A percentile compares a stretch with the other conserved stretches of the same genome.
These are phyloP conservation scores for Cuniculus paca DNA, from an alignment of 2,797 vertebrate species.

Conservation along the genomic window DNA sequence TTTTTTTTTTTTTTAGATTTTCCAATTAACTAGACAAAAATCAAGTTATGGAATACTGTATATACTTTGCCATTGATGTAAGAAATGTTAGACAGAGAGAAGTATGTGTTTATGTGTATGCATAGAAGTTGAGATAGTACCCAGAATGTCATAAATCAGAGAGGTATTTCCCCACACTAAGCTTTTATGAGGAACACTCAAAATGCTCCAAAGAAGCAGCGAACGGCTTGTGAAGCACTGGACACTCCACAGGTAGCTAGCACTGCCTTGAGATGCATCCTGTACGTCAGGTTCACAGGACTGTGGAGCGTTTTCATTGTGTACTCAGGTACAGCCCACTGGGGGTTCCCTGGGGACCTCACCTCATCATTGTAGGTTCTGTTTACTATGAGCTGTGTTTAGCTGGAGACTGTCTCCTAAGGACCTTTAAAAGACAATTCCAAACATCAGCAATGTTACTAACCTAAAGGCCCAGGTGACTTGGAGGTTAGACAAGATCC, in stretches of 20 bases:
- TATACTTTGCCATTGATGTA: neutral
- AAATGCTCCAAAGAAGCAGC: neutral
- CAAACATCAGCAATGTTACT: neutral
- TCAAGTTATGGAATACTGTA: neutral
- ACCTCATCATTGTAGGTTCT: neutral
- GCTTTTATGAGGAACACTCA: neutral
- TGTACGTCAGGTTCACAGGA: neutral
- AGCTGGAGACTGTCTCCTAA: neutral
- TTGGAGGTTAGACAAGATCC: neutral
- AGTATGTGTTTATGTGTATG: neutral
- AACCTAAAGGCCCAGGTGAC: neutral
- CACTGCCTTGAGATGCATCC: neutral
- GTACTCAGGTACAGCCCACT: neutral
- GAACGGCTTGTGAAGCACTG: too few relatives aligned
- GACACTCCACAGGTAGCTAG: neutral
- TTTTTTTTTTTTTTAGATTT: neutral
- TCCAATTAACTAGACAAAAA: conserved; percentile 33
- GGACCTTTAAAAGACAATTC: neutral
- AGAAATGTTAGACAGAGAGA: neutral
- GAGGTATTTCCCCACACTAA: neutral
- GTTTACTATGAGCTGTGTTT: neutral
- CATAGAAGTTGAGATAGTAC: neutral
- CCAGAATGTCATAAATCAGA: neutral
- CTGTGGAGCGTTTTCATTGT: neutral
- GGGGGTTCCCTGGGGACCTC: neutral